phyloP scores from a whole-genome alignment of 2,113 vertebrate species.

The Lasiurus borealis region DNA sequence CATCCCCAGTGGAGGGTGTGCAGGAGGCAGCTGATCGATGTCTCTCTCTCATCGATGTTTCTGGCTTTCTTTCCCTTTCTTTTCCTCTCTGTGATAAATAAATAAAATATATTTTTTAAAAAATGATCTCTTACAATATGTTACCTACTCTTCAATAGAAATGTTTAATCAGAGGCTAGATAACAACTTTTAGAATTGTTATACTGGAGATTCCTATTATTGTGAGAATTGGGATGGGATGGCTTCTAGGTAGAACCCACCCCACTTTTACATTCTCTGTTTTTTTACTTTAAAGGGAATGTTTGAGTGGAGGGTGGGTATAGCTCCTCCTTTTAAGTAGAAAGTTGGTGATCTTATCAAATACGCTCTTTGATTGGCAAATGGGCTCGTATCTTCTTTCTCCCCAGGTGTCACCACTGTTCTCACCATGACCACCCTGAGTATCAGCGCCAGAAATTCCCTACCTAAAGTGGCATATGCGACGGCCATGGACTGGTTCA shows the following conservation, averaged over 20 bases:
- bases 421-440: conserved; percentile 99
- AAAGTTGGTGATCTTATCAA: neutral
- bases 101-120: no score
- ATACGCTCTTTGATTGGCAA: neutral
- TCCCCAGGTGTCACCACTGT: conserved; percentile 97
- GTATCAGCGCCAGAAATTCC: conserved; percentile 99
- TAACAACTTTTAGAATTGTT: neutral
- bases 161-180: conserved; percentile 16
- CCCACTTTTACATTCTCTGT: neutral
- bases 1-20: no score
- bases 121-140: no score
- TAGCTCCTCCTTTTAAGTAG: neutral
- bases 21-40: no score
- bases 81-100: no score
- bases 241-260: neutral
- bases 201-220: neutral
- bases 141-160: neutral
- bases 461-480: conserved; percentile 99
- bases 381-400: conserved; percentile 72
- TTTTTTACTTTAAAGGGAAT: neutral
- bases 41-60: no score
- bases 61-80: no score
- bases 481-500: conserved; percentile 99
- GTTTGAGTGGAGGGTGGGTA: neutral
- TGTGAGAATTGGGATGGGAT: neutral